Base-by-base conservation (phyloP, 2,888 invertebrate genomes). In the Pyrrhia umbra region DNA sequence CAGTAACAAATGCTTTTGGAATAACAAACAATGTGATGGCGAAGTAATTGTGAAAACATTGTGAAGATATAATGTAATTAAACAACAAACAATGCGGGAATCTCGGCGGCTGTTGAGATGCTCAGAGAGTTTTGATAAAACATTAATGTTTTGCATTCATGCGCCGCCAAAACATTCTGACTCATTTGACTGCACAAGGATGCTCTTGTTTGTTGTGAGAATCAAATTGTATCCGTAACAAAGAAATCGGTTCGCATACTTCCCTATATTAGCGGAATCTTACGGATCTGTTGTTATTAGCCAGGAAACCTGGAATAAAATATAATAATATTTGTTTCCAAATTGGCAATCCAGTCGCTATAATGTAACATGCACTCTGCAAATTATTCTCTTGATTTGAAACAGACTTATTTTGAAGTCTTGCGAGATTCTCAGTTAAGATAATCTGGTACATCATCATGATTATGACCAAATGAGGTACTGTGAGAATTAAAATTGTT, bases 141-240 rank as follows among this genome's bases (percentile, higher is more conserved):
- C 50, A 56, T 63, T 37, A 67, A 59, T 76, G 59, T 68, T 58
- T 61, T 39, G 43, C 6, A 15, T 57, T n/a, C 51, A 15, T 18
- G 15, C 20, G 15, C 30, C 20, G 45, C 45, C 60, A 58, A 61
- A 77, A 74, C 74, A 56, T 15, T 50, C 39, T 78, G 70, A 77
- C 13, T 78, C 69, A 73, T 43, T 23, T 45, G 47, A 15, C 60
- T 61, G 43, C 43, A 39, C 50, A 61, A 69, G 65, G 74, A 30
- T 68, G 23, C 47, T 25, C 40, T 30, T 54, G 64, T 67, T 59
- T 51, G 20, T 49, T 62, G 46, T 45, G 66, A 47, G 68, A 54
- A 75, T 37, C 49, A 15, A 42, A 30, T 18, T 6, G 25, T 18
- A 9, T 0, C 21, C 0, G 25, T 15, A 71, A 46, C 51, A 66